Evolutionary conservation across 92 coral and sea anemone genomes (phyloP).

Genomic region (Palythoa grandis): DNA sequence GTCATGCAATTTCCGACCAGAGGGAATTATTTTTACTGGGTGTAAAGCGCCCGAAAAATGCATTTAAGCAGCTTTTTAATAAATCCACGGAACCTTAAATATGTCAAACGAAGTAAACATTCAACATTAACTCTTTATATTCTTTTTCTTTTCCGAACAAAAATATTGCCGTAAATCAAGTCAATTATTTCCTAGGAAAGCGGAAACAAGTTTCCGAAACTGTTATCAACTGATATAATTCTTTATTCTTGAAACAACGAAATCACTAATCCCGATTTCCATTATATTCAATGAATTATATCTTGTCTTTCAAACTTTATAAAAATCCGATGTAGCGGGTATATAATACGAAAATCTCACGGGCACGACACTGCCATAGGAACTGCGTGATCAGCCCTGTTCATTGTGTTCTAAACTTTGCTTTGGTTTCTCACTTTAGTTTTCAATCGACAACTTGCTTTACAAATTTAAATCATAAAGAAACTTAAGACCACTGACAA

Average conservation of each 20-base stretch:
- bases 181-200: background rate
- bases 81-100: slow-evolving; percentile 5
- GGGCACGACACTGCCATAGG: background rate
- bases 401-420: background rate
- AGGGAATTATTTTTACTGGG: background rate
- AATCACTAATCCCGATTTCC: background rate
- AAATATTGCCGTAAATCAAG: background rate
- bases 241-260: background rate
- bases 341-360: background rate
- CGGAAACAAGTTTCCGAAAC: background rate
- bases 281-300: background rate
- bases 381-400: background rate
- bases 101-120: slow-evolving; percentile 9
- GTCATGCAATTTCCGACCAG: background rate
- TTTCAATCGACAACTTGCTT: background rate
- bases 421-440: background rate
- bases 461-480: background rate
- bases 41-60: slow-evolving; percentile 20
- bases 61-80: slow-evolving; percentile 16
- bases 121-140: slow-evolving; percentile 24
- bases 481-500: background rate
- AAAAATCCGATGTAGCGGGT: background rate
- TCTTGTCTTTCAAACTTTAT: background rate
- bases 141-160: background rate
- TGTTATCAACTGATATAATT: background rate